Evolutionary conservation across 1,140 invertebrate genomes (phyloP).

Genomic region (Colletes latitarsis): DNA sequence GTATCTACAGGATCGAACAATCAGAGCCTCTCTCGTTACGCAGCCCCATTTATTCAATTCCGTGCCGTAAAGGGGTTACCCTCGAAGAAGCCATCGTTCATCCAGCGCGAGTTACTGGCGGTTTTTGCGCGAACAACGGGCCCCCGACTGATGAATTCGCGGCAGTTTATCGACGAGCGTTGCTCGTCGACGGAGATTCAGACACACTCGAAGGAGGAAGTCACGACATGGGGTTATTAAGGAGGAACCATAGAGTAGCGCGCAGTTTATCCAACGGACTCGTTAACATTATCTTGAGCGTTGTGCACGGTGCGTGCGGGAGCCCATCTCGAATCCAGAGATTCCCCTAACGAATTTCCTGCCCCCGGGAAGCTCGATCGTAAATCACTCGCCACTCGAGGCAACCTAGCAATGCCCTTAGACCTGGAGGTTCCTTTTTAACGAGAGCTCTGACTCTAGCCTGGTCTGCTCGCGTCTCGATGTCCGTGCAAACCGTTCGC

Average conservation of each 20-base stretch:
- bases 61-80: background rate
- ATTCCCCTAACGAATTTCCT: constrained; percentile 72
- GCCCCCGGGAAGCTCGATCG: constrained; percentile 64
- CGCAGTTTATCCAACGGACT: constrained; percentile 58
- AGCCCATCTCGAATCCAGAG: constrained; percentile 68
- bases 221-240: constrained; percentile 65
- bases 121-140: background rate
- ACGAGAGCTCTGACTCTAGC: constrained; percentile 41
- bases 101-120: background rate
- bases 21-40: constrained; percentile 3
- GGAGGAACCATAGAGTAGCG: constrained; percentile 47
- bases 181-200: constrained; percentile 14
- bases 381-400: constrained; percentile 66
- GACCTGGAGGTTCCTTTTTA: constrained; percentile 60
- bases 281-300: constrained; percentile 68
- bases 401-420: constrained; percentile 57
- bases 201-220: constrained; percentile 37
- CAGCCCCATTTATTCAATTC: background rate
- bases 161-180: constrained; percentile 55
- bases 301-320: constrained; percentile 61
- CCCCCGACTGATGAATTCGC: constrained; percentile 35
- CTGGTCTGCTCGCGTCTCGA: constrained; percentile 22
- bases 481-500: constrained; percentile 45
- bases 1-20: background rate
- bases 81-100: constrained; percentile 6